Evolutionary conservation across 2,888 invertebrate species (phyloP).

Genomic region (Pelosia muscerda): DNA sequence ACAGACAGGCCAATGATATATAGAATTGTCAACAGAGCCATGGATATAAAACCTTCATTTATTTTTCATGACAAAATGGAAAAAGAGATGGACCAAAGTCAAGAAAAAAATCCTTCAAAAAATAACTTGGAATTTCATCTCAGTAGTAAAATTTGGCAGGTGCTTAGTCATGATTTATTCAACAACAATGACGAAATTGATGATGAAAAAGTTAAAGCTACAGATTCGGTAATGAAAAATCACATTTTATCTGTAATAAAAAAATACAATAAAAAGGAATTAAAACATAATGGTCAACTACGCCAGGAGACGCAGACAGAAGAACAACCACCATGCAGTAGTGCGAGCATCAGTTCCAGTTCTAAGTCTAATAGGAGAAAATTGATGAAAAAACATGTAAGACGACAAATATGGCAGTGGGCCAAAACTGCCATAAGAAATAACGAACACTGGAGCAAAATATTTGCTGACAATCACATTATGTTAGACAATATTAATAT

Average conservation of each 20-base stretch:
- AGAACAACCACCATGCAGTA: not conserved
- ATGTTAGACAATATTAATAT: conserved; percentile 60
- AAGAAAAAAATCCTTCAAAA: conserved; percentile 6
- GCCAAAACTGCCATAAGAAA: conserved; percentile 54
- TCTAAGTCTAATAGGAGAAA: conserved; percentile 24
- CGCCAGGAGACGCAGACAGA: conserved; percentile 34
- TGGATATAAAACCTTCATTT: conserved; percentile 13
- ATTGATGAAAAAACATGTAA: conserved; percentile 50
- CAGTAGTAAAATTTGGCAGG: conserved; percentile 36
- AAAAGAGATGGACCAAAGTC: not conserved
- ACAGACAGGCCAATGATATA: conserved; percentile 10
- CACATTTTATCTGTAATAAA: conserved; percentile 39
- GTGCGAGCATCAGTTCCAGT: conserved; percentile 2
- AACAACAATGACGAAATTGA: conserved; percentile 24
- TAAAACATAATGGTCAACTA: conserved; percentile 19
- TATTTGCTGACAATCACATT: conserved; percentile 55
- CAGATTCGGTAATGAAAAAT: conserved; percentile 34
- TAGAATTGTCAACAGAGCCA: conserved; percentile 16
- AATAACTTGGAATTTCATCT: conserved; percentile 28
- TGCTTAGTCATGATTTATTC: conserved; percentile 30
- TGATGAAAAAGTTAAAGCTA: conserved; percentile 26
- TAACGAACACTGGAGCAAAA: conserved; percentile 48
- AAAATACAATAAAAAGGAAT: conserved; percentile 35
- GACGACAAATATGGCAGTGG: conserved; percentile 55
- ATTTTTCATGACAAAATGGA: conserved; percentile 10